Base-by-base conservation (phyloP, 2,113 vertebrate genomes). In the Vimba vimba region DNA sequence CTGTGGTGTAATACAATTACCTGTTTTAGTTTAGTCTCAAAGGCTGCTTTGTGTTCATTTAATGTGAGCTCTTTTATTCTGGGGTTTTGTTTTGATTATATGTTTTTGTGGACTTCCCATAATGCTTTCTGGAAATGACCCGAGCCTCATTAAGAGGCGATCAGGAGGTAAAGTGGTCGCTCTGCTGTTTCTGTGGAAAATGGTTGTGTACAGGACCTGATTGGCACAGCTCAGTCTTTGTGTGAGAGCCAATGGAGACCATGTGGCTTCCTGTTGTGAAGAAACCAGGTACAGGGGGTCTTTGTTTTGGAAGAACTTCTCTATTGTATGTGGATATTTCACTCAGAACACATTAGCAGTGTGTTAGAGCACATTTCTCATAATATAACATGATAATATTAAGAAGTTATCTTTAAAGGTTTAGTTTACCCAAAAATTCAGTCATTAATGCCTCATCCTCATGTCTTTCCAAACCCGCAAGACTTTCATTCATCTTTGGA, bases 221-320 rank as follows among this genome's bases (percentile, higher is more conserved):
- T 39, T 17, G 74, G 60, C 74, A 45, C 74, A 87, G 64, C 23
- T 11, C 55, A 12, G 79, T 82, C 57, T 82, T 86, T 84, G 76
- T 27, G 27, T 33, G 60, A 47, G 68, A 57, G 68, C 83, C 79
- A 77, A n/a, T 33, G 47, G 69, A 21, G 57, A 66, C 55, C 59
- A 33, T 66, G 80, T 88, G 85, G 91, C 84, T 92, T 93, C 91
- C 90, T 90, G 91, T 91, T 89, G 90, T 86, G 86, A 86, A 83
- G 69, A 81, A 88, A 59, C 21, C 39, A 33, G 79, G 90, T 91
- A 91, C 79, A 93, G 88, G 92, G 87, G 89, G 87, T 91, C 89
- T 93, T 92, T 94, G 90, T 94, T 85, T 79, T 60, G 47, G 87
- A 83, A 76, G 66, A 83, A 66, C 68, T 76, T 52, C 50, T 52